Base-by-base conservation (phyloP, 1,140 invertebrate species). In the Hylaeus volcanicus region DNA sequence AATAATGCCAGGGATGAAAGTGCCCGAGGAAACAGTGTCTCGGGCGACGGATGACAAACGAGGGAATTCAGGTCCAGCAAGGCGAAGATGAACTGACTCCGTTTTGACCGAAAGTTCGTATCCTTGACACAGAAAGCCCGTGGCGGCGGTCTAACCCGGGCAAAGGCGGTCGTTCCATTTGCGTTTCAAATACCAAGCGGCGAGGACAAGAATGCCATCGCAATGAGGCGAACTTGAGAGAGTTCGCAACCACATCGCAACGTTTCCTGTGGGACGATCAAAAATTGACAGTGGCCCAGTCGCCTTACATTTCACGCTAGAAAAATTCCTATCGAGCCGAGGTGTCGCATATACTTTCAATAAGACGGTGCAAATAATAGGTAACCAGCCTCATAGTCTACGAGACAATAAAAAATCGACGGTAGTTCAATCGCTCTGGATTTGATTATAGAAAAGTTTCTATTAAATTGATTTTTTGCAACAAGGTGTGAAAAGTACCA, bases 121-220 rank as follows among this genome's bases (percentile, higher is more conserved):
- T 84, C 87, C 87, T 88, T 88, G 87, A 88, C 87, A 88, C 72
- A 86, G 71, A 86, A 86, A 82, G 53, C 60, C 58, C 37, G 26
- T 39, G 61, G 2, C 60, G 37, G 39, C 61, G 45, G 43, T 26
- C 66, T 76, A 79, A 85, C 71, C 68, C 63, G 74, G n/a, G 51
- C 72, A 79, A 78, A 74, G 45, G 70, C 65, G 65, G 65, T 53
- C 63, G 77, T 84, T 74, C 55, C 81, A 83, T 87, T 84, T 81
- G 77, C 80, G 86, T 84, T 84, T 87, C 82, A 86, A 88, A 88
- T 88, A 82, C 66, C 69, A 56, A 48, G 1, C 48, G 73, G 14
- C 73, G 53, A 75, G 37, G 69, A 83, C 53, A 58, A 86, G 66
- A 83, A 80, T 77, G 74, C 53, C 68, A 51, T 37, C 63, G 45